Base-by-base conservation (phyloP, 2,797 vertebrate genomes). In the Hydrocynus forskahlii region DNA sequence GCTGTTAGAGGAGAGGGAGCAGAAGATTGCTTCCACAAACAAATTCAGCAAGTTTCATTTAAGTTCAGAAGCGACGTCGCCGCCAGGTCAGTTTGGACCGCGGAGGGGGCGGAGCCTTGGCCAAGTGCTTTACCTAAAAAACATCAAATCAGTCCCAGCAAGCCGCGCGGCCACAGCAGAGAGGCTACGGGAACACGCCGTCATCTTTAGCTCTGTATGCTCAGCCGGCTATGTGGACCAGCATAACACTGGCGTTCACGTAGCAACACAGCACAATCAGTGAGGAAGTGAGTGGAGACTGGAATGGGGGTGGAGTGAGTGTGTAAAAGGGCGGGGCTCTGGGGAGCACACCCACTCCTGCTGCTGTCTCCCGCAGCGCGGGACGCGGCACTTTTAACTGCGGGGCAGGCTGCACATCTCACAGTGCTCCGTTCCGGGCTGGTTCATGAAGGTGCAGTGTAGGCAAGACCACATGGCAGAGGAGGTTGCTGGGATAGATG, bases 381-480 rank as follows among this genome's bases (percentile, higher is more conserved):
- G 64, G 4, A 25, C 57, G 0, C 1, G 48, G 62, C 50, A 63
- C 52, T 7, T 84, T 87, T 98, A 99, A 94, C 95, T 94, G 81
- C 96, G 95, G 76, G 97, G 97, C 87, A 99, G 96, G 93, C 96
- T 97, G 94, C 98, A 99, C 96, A 99, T 99, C 90, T 99, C 98
- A 79, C 98, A 99, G 92, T 96, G 97, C 92, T 97, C 97, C 0
- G 96, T 99, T 92, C 97, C 97, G 0, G 97, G 97, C 91, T 97
- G 97, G 95, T 99, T 99, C 97, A 98, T 97, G 92, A 98, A 99
- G 94, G 98, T 99, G 94, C 98, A 99, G 93, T 99, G 98, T 87
- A 96, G 95, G 84, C 98, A 99, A 83, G 96, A 96, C 98, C 98
- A 99, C 95, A 99, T 95, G 90, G 97, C 92, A 0, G 96, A 94